Evolutionary conservation across 1,140 invertebrate species (phyloP), one percentile per base, ranked within the genome.

Genomic region (Tetramorium parvispinum): DNA sequence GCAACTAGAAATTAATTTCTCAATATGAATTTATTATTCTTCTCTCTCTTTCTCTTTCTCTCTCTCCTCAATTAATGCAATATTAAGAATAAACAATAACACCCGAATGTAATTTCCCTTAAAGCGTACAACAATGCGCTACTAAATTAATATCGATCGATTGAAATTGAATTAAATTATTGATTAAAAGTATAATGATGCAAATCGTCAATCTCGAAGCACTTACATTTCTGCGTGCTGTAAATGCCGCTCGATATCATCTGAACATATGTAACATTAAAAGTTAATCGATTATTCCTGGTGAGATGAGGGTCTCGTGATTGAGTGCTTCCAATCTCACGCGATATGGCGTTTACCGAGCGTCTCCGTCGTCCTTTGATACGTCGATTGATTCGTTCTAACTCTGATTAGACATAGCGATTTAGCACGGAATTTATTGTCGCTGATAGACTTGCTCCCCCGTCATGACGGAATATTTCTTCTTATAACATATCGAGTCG

Each of bases 231-330:
- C 13, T 18, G 10, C 79, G 68, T 27, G 53, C 32, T 73, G 79
- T 83, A 83, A 83, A 75, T 43, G 79, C 27, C 24, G 40, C n/a
- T 46, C 53, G 79, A 83, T 83, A 75, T 59, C 68, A 61, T 37
- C 46, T 13, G 53, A 61, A 83, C 79, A 83, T 75, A 49, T 83
- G 68, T 83, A 83, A 83, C 53, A 59, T 49, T 73, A 75, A 83
- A 83, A 83, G 40, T 83, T 83, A 83, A 83, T 83, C 79, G 53
- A 83, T 83, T 83, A 75, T 83, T 83, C 68, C 68, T 59, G 68
- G 40, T n/a, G 79, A 83, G 68, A 83, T 83, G 68, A 59, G 53
- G 11, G 51, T n/a, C 53, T 7, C 21, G 51, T 73, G 79, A 83
- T 83, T 75, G 68, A 83, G n/a, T 53, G 24, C 46, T 8, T 83